Percentiles rank a stretch among this genome's conserved stretches.
Conservation (phyloP, 2,113 vertebrate genomes). For the Pagrus major region DNA sequence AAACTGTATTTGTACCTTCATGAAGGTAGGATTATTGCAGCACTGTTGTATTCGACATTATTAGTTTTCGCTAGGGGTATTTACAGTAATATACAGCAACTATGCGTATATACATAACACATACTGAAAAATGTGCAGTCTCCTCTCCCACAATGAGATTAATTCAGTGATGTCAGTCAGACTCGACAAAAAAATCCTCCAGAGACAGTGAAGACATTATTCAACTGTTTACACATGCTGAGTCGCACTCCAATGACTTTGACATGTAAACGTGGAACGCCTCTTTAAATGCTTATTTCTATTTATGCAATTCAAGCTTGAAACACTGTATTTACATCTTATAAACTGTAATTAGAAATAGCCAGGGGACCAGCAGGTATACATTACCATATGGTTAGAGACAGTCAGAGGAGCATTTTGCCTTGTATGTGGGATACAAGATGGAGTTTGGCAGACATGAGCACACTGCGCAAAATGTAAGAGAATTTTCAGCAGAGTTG, state of each 20-base stretch:
- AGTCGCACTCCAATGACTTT: not conserved
- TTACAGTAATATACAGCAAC: not conserved
- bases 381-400: constrained; percentile 30
- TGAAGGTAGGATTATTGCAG: not conserved
- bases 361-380: constrained; percentile 6
- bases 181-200: not conserved
- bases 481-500: not conserved
- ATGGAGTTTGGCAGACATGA: constrained; percentile 21
- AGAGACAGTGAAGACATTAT: constrained; percentile 1
- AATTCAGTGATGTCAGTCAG: not conserved
- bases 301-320: not conserved
- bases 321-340: not conserved
- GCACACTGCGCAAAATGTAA: constrained; percentile 2
- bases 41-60: not conserved
- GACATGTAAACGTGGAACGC: not conserved
- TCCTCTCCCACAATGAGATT: too few relatives aligned
- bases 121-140: not conserved
- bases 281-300: not conserved
- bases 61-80: not conserved
- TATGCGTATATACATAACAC: not conserved
- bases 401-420: not conserved
- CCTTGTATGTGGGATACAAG: constrained; percentile 10
- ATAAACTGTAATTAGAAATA: not conserved
- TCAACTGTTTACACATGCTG: constrained; percentile 13
- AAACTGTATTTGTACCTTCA: not conserved